Evolutionary conservation across 2,113 vertebrate species (phyloP), one percentile per base, ranked within the genome.

Genomic region (Pogona vitticeps): DNA sequence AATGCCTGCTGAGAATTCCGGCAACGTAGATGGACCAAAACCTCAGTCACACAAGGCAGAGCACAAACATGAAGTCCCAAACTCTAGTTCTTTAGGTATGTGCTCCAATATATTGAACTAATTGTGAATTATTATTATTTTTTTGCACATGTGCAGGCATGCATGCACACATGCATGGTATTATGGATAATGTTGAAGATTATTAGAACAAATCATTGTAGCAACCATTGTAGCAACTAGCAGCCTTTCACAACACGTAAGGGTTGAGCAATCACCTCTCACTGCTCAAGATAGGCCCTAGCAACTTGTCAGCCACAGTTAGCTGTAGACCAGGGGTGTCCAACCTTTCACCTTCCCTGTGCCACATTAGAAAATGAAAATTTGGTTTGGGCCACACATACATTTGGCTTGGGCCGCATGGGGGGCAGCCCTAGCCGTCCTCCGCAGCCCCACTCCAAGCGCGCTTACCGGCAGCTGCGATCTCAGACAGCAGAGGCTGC

Each of bases 101-200:
- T 52, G 5, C 46, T 52, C 46, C 46, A 52, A 52, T 52, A 5
- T 52, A 52, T 52, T 5, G 46, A 52, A 52, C 46, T 52, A 52
- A 5, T 52, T 52, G 10, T 5, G 10, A 52, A 52, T 52, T 52
- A 52, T 5, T 52, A 52, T 52, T n/a, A n/a, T n/a, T n/a, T n/a
- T n/a, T n/a, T n/a, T 52, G 46, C 46, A 52, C 46, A 52, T 52
- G 46, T 52, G 10, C 46, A 5, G 10, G 5, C 46, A 52, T 72
- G 88, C 86, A 59, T 93, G 82, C 86, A 75, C 88, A 81, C 78
- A 90, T 86, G 91, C 92, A 76, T 42, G 81, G 86, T 63, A 88
- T 36, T 88, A 90, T 86, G 77, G 90, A 92, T 90, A 88, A 73
- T 88, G 89, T 86, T 86, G 33, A 87, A 10, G 3, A 72, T 31